Evolutionary conservation across 1,140 invertebrate species (phyloP).

Genomic region (Thereuonema tuberculata): DNA sequence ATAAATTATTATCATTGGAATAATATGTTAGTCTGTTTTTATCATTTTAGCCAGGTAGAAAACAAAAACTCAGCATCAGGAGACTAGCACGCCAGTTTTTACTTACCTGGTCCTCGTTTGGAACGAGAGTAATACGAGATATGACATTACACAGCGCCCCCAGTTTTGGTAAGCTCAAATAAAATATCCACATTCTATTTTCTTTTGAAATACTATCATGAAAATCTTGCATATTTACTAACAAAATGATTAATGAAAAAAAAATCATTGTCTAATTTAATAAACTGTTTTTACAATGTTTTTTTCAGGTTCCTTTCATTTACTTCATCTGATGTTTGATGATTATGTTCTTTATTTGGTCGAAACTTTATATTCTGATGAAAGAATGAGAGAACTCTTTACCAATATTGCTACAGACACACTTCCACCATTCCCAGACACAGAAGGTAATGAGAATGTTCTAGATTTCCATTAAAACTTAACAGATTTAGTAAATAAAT

Average conservation of each 20-base stretch:
- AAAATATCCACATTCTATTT: too few species aligned
- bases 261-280: too few species aligned
- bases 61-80: constrained; percentile 22
- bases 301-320: constrained; percentile 37
- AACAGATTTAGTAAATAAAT: not conserved
- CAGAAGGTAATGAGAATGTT: constrained; percentile 14
- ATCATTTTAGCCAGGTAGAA: constrained; percentile 26
- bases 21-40: too few species aligned
- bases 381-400: constrained; percentile 32
- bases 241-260: too few species aligned
- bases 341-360: constrained; percentile 39
- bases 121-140: constrained; percentile 36
- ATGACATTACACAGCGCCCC: constrained; percentile 39
- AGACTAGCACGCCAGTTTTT: constrained; percentile 35
- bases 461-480: not conserved
- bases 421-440: constrained; percentile 22
- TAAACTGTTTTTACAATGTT: too few species aligned
- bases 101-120: constrained; percentile 38
- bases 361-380: constrained; percentile 33
- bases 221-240: too few species aligned
- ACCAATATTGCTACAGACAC: constrained; percentile 27
- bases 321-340: constrained; percentile 40
- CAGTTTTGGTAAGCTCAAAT: constrained; percentile 33
- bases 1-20: too few species aligned
- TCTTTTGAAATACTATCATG: too few species aligned